Base-by-base conservation (phyloP, 2,113 vertebrate species). In the Pterocles burchelli region DNA sequence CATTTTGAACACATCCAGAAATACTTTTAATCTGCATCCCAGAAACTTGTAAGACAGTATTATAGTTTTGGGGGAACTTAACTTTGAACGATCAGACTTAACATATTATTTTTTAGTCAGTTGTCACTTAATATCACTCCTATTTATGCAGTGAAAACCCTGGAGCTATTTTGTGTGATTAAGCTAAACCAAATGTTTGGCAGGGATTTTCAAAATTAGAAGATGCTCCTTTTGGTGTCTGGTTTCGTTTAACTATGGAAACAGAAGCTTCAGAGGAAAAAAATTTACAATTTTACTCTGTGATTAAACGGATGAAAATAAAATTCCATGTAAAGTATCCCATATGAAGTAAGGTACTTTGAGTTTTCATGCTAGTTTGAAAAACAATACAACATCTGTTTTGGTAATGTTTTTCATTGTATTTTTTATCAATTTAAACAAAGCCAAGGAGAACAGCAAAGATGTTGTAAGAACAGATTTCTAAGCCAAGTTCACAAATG, bases 121-220 rank as follows among this genome's bases (percentile, higher is more conserved):
- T 62, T 96, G 70, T 89, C 86, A 85, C 72, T 67, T 93, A 82
- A 76, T 94, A 90, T 80, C 66, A 17, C 19, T 76, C 38, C 18
- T 48, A 33, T 72, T 88, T 62, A 65, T 84, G 52, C 36, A 71
- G 59, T 81, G 65, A 80, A 95, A 91, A 59, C 18, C 54, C 85
- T 81, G 54, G 18, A 84, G 76, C 70, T 90, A 38, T 65, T 94
- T 28, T 70, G 18, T 89, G 33, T 33, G 68, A 93, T 43, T 72
- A 76, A 75, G 54, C 73, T 89, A 96, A 96, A 88, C 76, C 74
- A 97, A 97, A 94, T 88, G 65, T 95, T 96, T 95, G 91, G 62
- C 54, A 31, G 13, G 24, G 48, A 92, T 93, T 94, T 94, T 66
- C 83, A 94, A 89, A 97, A 90, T 68, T 76, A 80, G 77, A 94